phyloP scores from a whole-genome alignment of 2,888 invertebrate species.

The Mellilla xanthometata region DNA sequence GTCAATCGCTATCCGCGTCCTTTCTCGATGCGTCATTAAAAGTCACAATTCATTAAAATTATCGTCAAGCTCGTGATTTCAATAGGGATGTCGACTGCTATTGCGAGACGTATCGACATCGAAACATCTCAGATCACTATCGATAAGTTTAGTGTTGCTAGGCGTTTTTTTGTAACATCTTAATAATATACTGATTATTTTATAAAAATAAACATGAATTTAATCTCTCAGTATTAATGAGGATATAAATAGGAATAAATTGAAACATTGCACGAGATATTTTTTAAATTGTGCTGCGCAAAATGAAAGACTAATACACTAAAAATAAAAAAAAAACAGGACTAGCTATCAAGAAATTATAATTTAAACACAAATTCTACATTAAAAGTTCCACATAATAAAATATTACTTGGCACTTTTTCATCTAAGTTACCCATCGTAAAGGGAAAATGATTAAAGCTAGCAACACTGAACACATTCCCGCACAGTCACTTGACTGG shows the following conservation, averaged over 20 bases:
- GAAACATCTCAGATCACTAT: conserved; percentile 73
- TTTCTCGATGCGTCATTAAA: conserved; percentile 72
- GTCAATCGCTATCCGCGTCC: conserved; percentile 46
- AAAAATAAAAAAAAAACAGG: no score
- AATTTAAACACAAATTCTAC: no score
- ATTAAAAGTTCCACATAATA: no score
- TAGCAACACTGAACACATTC: conserved; percentile 42
- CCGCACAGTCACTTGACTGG: conserved; percentile 79
- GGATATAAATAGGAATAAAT: no score
- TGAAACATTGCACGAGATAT: no score
- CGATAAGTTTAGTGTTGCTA: conserved; percentile 35
- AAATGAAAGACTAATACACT: no score
- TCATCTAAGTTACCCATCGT: not conserved
- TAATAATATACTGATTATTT: no score
- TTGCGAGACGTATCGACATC: conserved; percentile 72
- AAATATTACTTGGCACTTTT: no score
- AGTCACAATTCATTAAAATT: conserved; percentile 80
- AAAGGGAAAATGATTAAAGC: not conserved
- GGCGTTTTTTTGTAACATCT: not conserved
- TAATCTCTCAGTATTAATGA: no score
- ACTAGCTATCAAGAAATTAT: no score
- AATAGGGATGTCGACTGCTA: conserved; percentile 77
- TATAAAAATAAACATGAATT: no score
- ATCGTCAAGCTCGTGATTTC: conserved; percentile 74
- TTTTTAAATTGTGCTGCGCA: no score